Conservation (phyloP, 2,888 invertebrate genomes). For the Apamea sordens region DNA sequence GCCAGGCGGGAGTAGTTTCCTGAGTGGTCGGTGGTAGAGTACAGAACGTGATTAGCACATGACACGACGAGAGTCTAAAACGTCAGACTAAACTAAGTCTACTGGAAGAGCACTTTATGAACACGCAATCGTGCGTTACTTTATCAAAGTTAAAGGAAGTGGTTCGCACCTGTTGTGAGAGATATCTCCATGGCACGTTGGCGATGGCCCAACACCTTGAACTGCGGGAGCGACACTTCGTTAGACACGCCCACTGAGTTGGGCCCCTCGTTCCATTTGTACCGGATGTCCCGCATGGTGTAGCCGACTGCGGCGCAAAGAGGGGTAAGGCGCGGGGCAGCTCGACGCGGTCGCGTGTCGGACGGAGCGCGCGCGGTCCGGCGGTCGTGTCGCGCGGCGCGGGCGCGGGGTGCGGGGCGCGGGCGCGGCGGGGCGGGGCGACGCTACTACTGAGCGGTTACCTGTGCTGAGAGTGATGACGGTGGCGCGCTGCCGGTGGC, state of each 20-base stretch:
- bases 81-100: not conserved
- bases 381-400: slow-evolving; percentile 52
- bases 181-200: slow-evolving; percentile 98
- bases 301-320: slow-evolving; percentile 94
- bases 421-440: slow-evolving; percentile 52
- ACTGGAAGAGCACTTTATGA: slow-evolving; percentile 17
- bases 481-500: slow-evolving; percentile 98
- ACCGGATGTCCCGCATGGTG: slow-evolving; percentile 98
- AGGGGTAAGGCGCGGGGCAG: slow-evolving; percentile 71
- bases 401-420: slow-evolving; percentile 57
- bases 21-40: slow-evolving; percentile 75
- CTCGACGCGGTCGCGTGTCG: slow-evolving; percentile 66
- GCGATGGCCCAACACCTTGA: slow-evolving; percentile 98
- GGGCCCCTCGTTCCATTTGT: slow-evolving; percentile 98
- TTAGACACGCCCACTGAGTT: slow-evolving; percentile 97
- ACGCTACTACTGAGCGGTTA: slow-evolving; percentile 89
- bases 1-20: slow-evolving; percentile 98
- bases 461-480: slow-evolving; percentile 98
- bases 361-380: slow-evolving; percentile 56
- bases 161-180: slow-evolving; percentile 95
- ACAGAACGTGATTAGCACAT: slow-evolving; percentile 22
- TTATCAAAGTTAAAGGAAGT: slow-evolving; percentile 26
- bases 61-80: not conserved
- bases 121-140: slow-evolving; percentile 13
- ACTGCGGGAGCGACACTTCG: slow-evolving; percentile 98